Evolutionary conservation across 2,113 vertebrate species (phyloP), one percentile per base, ranked within the genome.

Genomic region (Jacana jacana): DNA sequence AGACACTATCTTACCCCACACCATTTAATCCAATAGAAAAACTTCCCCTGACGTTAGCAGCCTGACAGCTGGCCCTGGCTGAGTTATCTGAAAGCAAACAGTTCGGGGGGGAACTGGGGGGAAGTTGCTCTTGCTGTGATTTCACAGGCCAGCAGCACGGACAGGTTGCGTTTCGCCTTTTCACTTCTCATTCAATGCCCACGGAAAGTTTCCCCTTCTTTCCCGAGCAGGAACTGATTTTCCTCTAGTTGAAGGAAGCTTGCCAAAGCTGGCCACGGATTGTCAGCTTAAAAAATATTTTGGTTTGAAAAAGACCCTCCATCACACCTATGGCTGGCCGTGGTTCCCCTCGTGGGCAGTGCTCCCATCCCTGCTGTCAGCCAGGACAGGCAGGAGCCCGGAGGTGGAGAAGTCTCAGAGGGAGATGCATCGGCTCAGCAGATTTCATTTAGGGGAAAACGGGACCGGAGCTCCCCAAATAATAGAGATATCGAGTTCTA

Each of bases 401-500:
- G 87, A 58, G 51, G 17, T 54, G 30, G n/a, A 76, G 44, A 63
- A 13, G 10, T 81, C 69, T 75, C 86, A 9, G 1, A 86, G 80
- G 64, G 88, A 30, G 52, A 84, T 1, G 9, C 46, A 40, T 77
- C 2, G 2, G 37, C 87, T 94, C 64, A 90, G 82, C 7, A 4
- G 7, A 25, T 87, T 91, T 89, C 84, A 30, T 35, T 46, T 76
- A 61, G n/a, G 44, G 78, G 35, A 92, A 92, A 94, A 39, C 1
- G 9, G 70, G 92, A 80, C 86, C 4, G 0, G 75, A 81, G 92
- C n/a, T 95, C 73, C 94, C 39, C 78, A 44, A 89, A 91, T 94
- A 94, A 97, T 89, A 92, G 81, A 95, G 95, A 96, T 92, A 89
- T 94, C 91, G 87, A 77, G 49, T 96, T 96, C 40, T 82, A 57